Percentiles rank a stretch among this genome's conserved stretches.
Evolutionary conservation across 2,888 invertebrate species (phyloP).

Genomic region (Molorchus minor): DNA sequence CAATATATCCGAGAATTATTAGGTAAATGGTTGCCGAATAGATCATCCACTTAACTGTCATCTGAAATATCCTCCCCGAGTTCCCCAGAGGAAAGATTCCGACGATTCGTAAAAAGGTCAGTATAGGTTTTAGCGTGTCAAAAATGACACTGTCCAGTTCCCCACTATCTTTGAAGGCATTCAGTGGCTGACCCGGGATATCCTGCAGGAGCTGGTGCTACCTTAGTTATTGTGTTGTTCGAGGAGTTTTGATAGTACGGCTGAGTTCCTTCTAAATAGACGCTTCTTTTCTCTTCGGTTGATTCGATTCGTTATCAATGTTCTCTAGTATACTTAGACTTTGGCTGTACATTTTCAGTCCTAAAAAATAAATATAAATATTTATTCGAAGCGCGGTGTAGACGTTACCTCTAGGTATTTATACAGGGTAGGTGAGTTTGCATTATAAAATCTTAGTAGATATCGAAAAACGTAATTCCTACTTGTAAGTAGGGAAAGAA

Average conservation of each 20-base stretch:
- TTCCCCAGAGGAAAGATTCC: slow-evolving; percentile 72
- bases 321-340: slow-evolving; percentile 39
- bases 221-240: slow-evolving; percentile 45
- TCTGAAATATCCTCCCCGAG: slow-evolving; percentile 60
- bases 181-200: slow-evolving; percentile 31
- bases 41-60: slow-evolving; percentile 67
- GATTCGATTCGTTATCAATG: slow-evolving; percentile 7
- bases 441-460: too few species aligned
- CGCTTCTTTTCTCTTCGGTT: slow-evolving; percentile 44
- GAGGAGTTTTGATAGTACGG: slow-evolving; percentile 41
- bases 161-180: slow-evolving; percentile 32
- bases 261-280: slow-evolving; percentile 54
- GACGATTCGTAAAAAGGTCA: slow-evolving; percentile 64
- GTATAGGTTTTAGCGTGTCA: slow-evolving; percentile 63
- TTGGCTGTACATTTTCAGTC: slow-evolving; percentile 35
- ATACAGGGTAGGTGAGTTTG: too few species aligned
- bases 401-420: not conserved
- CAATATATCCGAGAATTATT: slow-evolving; percentile 59
- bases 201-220: slow-evolving; percentile 48
- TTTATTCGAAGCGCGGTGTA: too few species aligned
- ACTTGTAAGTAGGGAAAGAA: too few species aligned
- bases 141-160: slow-evolving; percentile 37
- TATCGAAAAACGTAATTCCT: too few species aligned
- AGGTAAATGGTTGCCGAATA: slow-evolving; percentile 68
- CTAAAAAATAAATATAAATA: not conserved